Percentiles rank a stretch among this genome's conserved stretches.
These are phyloP conservation scores for Prosopocoilus inquinatus DNA, from an alignment of 2,888 invertebrate species.

Conservation along the genomic window DNA sequence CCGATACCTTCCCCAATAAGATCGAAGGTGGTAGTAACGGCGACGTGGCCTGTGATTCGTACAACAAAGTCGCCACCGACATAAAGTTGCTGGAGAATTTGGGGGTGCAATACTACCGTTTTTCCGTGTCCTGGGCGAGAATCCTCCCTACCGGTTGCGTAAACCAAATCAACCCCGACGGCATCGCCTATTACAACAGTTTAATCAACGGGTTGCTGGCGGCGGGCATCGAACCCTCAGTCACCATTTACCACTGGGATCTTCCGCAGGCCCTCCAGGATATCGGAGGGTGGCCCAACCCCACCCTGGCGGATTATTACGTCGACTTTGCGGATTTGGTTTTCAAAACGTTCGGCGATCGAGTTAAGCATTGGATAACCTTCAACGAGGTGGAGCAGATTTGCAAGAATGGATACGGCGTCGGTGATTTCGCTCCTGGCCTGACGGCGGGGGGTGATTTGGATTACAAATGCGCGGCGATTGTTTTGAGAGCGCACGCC, in stretches of 20 bases:
- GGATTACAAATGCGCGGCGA: constrained; percentile 63
- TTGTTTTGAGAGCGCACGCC: constrained; percentile 64
- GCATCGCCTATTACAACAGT: constrained; percentile 63
- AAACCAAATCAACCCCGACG: constrained; percentile 58
- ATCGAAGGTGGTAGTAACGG: constrained; percentile 58
- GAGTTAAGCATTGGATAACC: constrained; percentile 27
- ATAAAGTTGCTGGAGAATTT: constrained; percentile 57
- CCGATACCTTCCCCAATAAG: constrained; percentile 53
- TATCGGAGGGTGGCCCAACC: constrained; percentile 66
- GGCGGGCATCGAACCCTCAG: constrained; percentile 56
- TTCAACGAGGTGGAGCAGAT: constrained; percentile 29
- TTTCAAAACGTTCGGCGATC: constrained; percentile 52
- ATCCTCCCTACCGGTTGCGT: constrained; percentile 60
- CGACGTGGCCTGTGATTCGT: constrained; percentile 66
- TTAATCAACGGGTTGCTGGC: constrained; percentile 58
- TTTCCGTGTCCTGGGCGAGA: constrained; percentile 67
- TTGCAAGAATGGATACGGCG: constrained; percentile 37
- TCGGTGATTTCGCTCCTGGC: constrained; percentile 39
- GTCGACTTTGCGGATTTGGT: constrained; percentile 58
- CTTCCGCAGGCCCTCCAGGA: constrained; percentile 58
- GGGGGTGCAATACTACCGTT: constrained; percentile 58
- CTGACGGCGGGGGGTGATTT: constrained; percentile 53
- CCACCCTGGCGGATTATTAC: constrained; percentile 59
- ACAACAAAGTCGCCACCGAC: constrained; percentile 62
- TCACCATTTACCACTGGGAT: constrained; percentile 67